A percentile compares a stretch with the other conserved stretches of the same genome.
Evolutionary conservation across 1,140 invertebrate genomes (phyloP).

Genomic region (Melipona quadrifasciata): DNA sequence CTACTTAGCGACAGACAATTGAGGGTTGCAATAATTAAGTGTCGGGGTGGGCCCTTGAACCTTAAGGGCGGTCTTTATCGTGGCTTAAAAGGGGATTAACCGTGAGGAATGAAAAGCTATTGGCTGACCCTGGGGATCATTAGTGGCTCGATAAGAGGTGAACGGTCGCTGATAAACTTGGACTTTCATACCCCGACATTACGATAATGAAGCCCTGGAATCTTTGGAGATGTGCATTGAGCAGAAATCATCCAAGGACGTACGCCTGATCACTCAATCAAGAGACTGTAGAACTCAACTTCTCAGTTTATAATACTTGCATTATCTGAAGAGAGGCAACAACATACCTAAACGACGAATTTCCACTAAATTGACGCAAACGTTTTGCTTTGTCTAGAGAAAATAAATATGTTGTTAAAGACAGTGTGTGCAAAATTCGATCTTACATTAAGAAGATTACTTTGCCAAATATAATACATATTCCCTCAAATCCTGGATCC

Average conservation of each 20-base stretch:
- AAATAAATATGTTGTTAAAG: no score
- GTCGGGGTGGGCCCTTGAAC: constrained; percentile 42
- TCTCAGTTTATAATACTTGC: not conserved
- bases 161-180: constrained; percentile 69
- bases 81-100: constrained; percentile 76
- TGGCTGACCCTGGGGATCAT: constrained; percentile 72
- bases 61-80: constrained; percentile 72
- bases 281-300: not conserved
- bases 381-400: not conserved
- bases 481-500: no score
- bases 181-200: constrained; percentile 23
- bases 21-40: constrained; percentile 56
- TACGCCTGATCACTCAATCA: not conserved
- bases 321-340: not conserved
- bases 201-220: constrained; percentile 43
- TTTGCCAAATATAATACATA: no score
- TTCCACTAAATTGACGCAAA: not conserved
- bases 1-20: constrained; percentile 28
- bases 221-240: not conserved
- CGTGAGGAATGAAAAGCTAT: constrained; percentile 76
- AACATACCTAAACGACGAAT: not conserved
- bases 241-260: not conserved
- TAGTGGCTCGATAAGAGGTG: constrained; percentile 72
- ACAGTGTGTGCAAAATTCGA: no score
- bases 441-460: no score